These are phyloP conservation scores for Dasyurus viverrinus DNA, from an alignment of 2,113 vertebrate genomes.

Conservation along the genomic window DNA sequence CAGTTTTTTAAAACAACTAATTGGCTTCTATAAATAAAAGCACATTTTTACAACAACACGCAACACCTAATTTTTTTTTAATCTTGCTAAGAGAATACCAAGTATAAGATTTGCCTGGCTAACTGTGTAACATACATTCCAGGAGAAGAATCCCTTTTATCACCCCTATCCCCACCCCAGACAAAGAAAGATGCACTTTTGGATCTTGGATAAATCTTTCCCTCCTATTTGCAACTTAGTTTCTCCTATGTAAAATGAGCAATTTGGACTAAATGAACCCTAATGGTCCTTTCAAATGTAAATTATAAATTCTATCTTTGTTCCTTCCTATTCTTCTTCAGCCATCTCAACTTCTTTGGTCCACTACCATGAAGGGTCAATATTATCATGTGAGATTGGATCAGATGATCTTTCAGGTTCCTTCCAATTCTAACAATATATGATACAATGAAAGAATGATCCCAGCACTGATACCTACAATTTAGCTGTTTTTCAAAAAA, in stretches of 20 bases:
- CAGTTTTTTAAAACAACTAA: slow-evolving; percentile 25
- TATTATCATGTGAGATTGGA: neutral
- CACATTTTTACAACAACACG: neutral
- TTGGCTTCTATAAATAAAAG: slow-evolving; percentile 18
- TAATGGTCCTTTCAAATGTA: neutral
- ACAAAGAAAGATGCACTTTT: neutral
- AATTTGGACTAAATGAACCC: neutral
- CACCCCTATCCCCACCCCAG: neutral
- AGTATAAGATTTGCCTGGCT: neutral
- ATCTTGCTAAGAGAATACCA: neutral
- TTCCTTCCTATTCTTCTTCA: neutral
- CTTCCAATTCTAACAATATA: neutral
- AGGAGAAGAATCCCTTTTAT: neutral
- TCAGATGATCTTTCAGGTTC: neutral
- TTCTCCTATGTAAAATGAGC: neutral
- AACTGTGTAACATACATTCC: neutral
- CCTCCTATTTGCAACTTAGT: neutral
- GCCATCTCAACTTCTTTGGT: neutral
- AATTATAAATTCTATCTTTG: neutral
- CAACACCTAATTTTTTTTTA: neutral
- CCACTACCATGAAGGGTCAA: neutral
- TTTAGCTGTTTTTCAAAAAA: neutral
- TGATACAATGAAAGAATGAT: neutral
- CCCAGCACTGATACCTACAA: neutral
- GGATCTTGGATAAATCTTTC: neutral